Evolutionary conservation across 2,888 invertebrate genomes (phyloP), one percentile per base, ranked within the genome.

Genomic region (Seira musarum): DNA sequence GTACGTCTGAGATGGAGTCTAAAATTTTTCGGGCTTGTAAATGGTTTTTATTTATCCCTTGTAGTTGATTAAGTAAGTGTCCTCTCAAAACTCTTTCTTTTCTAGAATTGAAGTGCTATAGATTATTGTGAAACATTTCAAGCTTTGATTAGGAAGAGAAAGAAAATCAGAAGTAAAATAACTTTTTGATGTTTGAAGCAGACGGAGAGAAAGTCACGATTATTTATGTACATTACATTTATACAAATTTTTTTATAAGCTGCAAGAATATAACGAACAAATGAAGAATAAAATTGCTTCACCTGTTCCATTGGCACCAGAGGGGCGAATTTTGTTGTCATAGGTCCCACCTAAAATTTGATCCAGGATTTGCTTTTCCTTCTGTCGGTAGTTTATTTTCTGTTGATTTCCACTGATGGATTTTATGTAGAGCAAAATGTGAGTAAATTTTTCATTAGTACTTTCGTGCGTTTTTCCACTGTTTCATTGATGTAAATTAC

Each of bases 271-370:
- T 40, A 5, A 40, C 40, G 13, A 40, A 40, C 2, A 8, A 49
- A 49, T 49, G 15, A n/a, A 13, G 49, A 49, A n/a, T n/a, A 49
- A 49, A 49, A 49, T 49, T 69, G 25, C 61, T 63, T 78, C 74
- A 96, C 96, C 96, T 93, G 96, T 96, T 89, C 95, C 96, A 90
- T 97, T 96, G 90, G 95, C 93, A 87, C 97, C 97, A 75, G 96
- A 96, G 73, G 97, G 97, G 88, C 97, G 91, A 89, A 97, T 97
- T 88, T 96, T 92, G 85, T 96, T 96, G 91, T 97, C 97, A 92
- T 97, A 97, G 87, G 94, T 92, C 53, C 71, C 81, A 85, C 96
- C 96, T 88, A 97, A 92, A 90, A 97, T 97, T 91, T 94, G 94
- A 90, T 97, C 97, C 90, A 97, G 91, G 88, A 97, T 95, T 90